Base-by-base conservation (phyloP, 2,797 vertebrate species). In the Galaxias olidus region DNA sequence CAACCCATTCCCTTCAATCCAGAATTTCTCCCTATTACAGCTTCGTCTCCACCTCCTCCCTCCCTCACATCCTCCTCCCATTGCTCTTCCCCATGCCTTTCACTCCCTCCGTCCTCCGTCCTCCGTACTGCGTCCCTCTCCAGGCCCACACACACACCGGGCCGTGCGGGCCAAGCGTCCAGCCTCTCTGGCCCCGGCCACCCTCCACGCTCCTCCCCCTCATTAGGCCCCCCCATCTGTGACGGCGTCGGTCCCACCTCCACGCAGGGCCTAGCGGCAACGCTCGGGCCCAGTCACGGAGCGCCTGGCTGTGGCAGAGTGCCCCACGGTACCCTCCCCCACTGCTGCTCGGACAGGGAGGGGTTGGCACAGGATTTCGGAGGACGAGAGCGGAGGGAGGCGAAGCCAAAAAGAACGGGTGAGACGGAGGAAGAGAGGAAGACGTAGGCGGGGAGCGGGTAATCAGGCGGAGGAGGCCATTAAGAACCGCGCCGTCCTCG, bases 391-490 rank as follows among this genome's bases (percentile, higher is more conserved):
- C 17, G 18, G 43, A 51, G 10, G 19, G 48, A 42, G 45, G 43
- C 19, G 53, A 45, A 10, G 44, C 10, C n/a, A n/a, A 41, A 11
- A 63, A 30, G 30, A 30, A 30, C 30, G 6, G 18, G 66, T 59
- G 59, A n/a, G n/a, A n/a, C n/a, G n/a, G n/a, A 76, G 59, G 61
- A 54, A 53, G 19, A n/a, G 55, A 50, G 13, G 44, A 15, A 61
- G 47, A 11, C 9, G 11, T 10, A 44, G 40, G 19, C 30, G 30
- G 30, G 47, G 20, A n/a, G n/a, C n/a, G 9, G 44, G 50, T 58
- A 73, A 72, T 73, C 63, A 75, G 61, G 57, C 59, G 43, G 49
- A 63, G 42, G 47, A 68, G 75, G 67, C 70, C 63, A 58, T 78
- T 71, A 77, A 68, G 68, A 72, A 10, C 53, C 55, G 67, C 45